These are phyloP conservation scores for Tachyglossus aculeatus DNA, from an alignment of 2,797 vertebrate species.

Conservation along the genomic window DNA sequence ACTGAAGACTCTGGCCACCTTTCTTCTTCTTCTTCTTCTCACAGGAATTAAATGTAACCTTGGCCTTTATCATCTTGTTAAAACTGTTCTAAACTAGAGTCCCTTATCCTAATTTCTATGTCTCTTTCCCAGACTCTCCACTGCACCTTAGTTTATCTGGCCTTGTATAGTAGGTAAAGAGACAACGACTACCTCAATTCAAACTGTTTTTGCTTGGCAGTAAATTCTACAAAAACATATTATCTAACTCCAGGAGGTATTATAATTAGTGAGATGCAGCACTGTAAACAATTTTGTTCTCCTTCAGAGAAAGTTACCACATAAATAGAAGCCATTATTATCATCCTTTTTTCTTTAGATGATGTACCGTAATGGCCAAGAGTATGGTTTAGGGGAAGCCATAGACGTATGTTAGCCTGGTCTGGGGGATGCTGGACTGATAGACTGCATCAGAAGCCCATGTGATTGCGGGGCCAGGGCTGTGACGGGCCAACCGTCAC, in stretches of 20 bases:
- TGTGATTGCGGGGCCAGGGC: too few relatives aligned
- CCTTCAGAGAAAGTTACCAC: constrained; percentile 16
- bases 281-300: neutral
- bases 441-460: too few relatives aligned
- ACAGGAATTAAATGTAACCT: constrained; percentile 4
- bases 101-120: neutral
- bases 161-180: constrained; percentile 10
- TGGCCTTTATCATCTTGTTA: neutral
- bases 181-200: constrained; percentile 21
- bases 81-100: too few relatives aligned
- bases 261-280: neutral
- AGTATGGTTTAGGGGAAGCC: too few relatives aligned
- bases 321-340: constrained; percentile 8
- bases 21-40: neutral
- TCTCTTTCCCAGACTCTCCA: neutral
- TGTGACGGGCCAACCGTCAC: too few relatives aligned
- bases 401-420: too few relatives aligned
- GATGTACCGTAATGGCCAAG: too few relatives aligned
- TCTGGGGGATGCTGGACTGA: too few relatives aligned
- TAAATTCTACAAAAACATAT: neutral
- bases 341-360: constrained; percentile 14
- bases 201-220: neutral
- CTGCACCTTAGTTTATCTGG: neutral
- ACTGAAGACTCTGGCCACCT: too few relatives aligned
- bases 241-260: neutral